Conservation (phyloP, 2,113 vertebrate genomes). For the Psophia crepitans region DNA sequence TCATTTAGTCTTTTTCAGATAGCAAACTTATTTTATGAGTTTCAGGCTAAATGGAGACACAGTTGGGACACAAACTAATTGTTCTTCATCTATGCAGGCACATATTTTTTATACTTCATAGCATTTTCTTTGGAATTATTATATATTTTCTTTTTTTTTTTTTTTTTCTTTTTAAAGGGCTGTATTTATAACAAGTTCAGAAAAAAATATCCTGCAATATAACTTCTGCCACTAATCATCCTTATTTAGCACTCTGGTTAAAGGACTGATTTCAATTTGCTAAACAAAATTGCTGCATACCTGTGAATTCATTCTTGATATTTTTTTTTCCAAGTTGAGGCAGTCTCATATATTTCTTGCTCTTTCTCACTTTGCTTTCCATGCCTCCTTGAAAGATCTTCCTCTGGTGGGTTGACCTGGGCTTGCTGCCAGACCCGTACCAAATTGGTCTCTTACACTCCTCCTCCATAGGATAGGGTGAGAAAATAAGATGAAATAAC, state of each 20-base stretch:
- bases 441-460: neutral
- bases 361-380: neutral
- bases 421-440: neutral
- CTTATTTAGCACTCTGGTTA: neutral
- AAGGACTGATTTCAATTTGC: neutral
- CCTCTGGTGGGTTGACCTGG: neutral
- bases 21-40: neutral
- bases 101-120: neutral
- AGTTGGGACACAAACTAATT: neutral
- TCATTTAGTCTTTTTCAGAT: neutral
- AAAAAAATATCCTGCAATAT: neutral
- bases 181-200: neutral
- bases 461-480: neutral
- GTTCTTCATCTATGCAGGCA: neutral
- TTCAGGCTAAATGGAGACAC: neutral
- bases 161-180: neutral
- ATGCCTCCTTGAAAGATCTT: neutral
- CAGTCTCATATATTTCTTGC: neutral
- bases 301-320: neutral
- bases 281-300: neutral
- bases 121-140: neutral
- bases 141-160: neutral
- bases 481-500: neutral
- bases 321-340: neutral
- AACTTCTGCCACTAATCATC: neutral